Percentiles rank a stretch among this genome's conserved stretches.
These are phyloP conservation scores for Callinectes sapidus DNA, from an alignment of 2,888 invertebrate species.

Conservation along the genomic window DNA sequence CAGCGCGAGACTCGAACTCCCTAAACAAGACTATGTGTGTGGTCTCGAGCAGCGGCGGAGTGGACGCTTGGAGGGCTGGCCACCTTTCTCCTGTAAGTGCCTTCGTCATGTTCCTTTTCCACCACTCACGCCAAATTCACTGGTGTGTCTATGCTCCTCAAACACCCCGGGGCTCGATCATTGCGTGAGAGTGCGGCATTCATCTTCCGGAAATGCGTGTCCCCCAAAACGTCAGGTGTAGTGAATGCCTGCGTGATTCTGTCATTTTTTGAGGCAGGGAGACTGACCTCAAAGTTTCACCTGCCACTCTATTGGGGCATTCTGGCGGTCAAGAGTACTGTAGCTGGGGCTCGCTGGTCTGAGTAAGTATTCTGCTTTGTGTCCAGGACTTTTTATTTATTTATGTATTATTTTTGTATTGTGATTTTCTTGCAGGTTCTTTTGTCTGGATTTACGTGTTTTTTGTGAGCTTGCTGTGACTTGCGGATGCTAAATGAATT, in stretches of 20 bases:
- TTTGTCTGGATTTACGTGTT: too few species aligned
- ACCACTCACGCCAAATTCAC: not conserved
- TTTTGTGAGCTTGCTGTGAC: too few species aligned
- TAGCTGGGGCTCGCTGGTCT: not conserved
- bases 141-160: not conserved
- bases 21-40: constrained; percentile 65
- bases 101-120: not conserved
- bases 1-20: constrained; percentile 45
- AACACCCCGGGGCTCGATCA: not conserved
- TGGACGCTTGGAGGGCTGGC: not conserved
- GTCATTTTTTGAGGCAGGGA: not conserved
- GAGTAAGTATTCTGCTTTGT: too few species aligned
- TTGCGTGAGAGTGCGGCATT: not conserved
- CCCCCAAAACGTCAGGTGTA: not conserved
- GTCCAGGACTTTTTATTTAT: too few species aligned
- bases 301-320: not conserved
- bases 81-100: constrained; percentile 16
- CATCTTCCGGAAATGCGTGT: not conserved
- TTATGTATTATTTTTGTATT: too few species aligned
- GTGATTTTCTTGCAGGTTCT: too few species aligned
- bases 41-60: constrained; percentile 50
- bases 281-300: constrained; percentile 5
- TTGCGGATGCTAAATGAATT: too few species aligned
- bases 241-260: not conserved
- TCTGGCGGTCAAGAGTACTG: not conserved